phyloP scores from a whole-genome alignment of 2,113 vertebrate species.

The Alces alces region DNA sequence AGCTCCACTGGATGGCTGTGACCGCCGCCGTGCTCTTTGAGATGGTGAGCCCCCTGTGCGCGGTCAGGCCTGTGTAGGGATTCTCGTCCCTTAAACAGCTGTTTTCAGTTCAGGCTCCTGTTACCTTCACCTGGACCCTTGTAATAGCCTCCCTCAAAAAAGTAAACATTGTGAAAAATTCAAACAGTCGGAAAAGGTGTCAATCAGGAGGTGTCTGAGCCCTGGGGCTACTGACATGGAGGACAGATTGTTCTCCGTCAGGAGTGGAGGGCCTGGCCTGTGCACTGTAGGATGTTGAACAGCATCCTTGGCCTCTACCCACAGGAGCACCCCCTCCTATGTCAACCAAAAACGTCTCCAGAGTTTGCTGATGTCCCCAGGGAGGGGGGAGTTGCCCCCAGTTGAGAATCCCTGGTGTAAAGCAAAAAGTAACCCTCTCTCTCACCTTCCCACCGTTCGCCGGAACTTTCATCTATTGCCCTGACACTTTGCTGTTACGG shows the following conservation, averaged over 20 bases:
- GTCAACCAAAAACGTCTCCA: neutral
- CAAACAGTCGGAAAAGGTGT: neutral
- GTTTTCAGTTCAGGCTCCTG: neutral
- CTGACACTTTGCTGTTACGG: neutral
- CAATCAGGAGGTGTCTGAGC: neutral
- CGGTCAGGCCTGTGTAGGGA: accelerated
- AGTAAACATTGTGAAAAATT: neutral
- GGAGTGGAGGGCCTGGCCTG: neutral
- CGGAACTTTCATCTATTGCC: neutral
- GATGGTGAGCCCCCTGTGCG: constrained; percentile 85
- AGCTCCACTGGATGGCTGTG: constrained; percentile 98
- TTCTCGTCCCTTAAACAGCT: neutral
- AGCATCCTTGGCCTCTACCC: neutral
- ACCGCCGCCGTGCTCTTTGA: constrained; percentile 97
- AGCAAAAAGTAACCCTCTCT: neutral
- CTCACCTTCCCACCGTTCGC: neutral
- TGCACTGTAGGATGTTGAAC: neutral
- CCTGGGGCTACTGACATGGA: neutral
- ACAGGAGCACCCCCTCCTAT: neutral
- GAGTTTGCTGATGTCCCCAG: neutral
- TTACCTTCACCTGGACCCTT: neutral
- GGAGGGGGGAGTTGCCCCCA: neutral
- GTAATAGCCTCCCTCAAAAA: neutral
- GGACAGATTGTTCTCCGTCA: neutral
- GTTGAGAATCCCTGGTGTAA: neutral